Conservation (phyloP, 2,797 vertebrate genomes). For the Parauchenoglanis punctatus region DNA sequence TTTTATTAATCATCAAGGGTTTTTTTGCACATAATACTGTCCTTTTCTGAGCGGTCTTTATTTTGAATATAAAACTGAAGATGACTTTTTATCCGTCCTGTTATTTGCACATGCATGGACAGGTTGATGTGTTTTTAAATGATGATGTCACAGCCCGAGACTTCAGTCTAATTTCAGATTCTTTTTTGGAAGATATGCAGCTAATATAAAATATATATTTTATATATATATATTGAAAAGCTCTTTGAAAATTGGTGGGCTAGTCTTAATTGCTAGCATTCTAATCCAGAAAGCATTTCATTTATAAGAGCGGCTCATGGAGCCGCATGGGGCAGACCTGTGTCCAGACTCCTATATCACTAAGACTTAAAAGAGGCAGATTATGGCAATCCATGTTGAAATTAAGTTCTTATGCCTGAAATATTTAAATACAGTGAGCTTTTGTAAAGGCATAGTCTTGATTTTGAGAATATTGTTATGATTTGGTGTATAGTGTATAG, state of each 20-base stretch:
- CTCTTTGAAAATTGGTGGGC: no score
- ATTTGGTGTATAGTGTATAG: no score
- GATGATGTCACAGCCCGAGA: no score
- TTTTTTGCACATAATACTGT: not conserved
- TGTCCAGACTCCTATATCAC: not conserved
- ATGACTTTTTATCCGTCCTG: not conserved
- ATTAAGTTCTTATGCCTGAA: not conserved
- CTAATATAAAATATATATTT: no score
- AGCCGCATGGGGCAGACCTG: not conserved
- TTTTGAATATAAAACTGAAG: not conserved
- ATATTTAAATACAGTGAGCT: not conserved
- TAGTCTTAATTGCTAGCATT: not conserved
- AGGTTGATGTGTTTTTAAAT: not conserved
- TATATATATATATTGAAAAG: no score
- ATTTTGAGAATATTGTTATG: no score
- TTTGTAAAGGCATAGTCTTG: not conserved
- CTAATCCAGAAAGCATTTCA: no score
- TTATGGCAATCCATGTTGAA: not conserved
- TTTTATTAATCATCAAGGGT: not conserved
- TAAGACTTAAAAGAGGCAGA: not conserved
- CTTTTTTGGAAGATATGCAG: no score
- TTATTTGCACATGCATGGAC: not conserved
- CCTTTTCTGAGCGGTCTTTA: not conserved
- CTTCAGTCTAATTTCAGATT: no score
- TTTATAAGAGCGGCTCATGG: no score